Conservation (phyloP, 1,140 invertebrate genomes). For the Drosophila pruinosa region DNA sequence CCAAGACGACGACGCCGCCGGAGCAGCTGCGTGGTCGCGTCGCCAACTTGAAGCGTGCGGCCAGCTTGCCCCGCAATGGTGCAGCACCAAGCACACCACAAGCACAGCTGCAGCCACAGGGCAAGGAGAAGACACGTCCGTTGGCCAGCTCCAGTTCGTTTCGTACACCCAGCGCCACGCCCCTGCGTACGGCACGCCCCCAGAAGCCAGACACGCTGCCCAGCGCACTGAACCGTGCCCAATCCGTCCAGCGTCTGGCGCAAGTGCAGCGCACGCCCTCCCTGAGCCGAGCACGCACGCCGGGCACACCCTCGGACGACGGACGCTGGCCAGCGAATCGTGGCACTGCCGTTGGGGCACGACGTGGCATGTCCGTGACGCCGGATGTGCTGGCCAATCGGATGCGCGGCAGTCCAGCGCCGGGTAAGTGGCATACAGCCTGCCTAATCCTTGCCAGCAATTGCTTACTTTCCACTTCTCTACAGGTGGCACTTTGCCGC, state of each 20-base stretch:
- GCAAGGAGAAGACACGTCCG: slow-evolving; percentile 40
- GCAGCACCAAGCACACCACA: slow-evolving; percentile 56
- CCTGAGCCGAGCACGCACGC: slow-evolving; percentile 85
- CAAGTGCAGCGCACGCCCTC: slow-evolving; percentile 85
- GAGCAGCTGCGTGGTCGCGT: slow-evolving; percentile 60
- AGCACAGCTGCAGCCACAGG: slow-evolving; percentile 11
- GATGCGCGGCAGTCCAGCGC: slow-evolving; percentile 74
- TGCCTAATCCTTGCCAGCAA: not conserved
- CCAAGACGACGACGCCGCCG: slow-evolving; percentile 25
- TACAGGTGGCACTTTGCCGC: slow-evolving; percentile 87
- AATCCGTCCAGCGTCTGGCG: slow-evolving; percentile 84
- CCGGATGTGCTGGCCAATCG: slow-evolving; percentile 75
- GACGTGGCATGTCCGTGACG: slow-evolving; percentile 53
- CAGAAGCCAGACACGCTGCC: slow-evolving; percentile 83
- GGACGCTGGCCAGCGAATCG: slow-evolving; percentile 86
- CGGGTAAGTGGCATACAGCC: slow-evolving; percentile 73
- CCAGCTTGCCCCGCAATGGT: slow-evolving; percentile 84
- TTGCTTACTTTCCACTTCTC: slow-evolving; percentile 78
- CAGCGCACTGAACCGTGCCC: slow-evolving; percentile 69
- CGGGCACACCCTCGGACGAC: slow-evolving; percentile 88
- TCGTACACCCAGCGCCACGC: slow-evolving; percentile 64
- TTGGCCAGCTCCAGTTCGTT: slow-evolving; percentile 50
- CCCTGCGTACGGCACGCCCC: slow-evolving; percentile 83
- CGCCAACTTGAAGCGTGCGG: slow-evolving; percentile 83
- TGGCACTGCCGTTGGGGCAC: slow-evolving; percentile 39